Percentiles rank a stretch among this genome's conserved stretches.
Evolutionary conservation across 2,888 invertebrate genomes (phyloP).

Genomic region (Glyphotaelius pellucidus): DNA sequence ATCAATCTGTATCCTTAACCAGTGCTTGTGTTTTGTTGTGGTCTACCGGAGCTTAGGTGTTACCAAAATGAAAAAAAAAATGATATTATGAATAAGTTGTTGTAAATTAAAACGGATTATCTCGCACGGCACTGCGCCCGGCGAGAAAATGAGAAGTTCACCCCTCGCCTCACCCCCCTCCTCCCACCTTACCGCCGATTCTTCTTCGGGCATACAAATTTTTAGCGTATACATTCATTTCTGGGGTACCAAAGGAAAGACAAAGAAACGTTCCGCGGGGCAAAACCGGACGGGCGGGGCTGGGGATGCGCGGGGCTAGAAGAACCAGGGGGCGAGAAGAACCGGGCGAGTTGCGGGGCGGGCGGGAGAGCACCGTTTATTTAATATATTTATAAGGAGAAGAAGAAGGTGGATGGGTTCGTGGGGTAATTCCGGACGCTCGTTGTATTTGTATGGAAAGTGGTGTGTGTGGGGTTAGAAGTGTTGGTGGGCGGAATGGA

Average conservation of each 20-base stretch:
- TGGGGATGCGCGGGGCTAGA: not conserved
- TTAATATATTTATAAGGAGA: conserved; percentile 44
- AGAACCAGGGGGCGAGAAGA: not conserved
- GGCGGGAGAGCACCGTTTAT: conserved; percentile 26
- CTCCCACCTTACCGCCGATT: conserved; percentile 45
- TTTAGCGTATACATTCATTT: conserved; percentile 61
- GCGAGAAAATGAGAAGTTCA: conserved; percentile 40
- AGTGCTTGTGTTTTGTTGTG: no score
- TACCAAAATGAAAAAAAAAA: no score
- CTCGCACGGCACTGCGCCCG: not conserved
- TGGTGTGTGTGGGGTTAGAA: not conserved
- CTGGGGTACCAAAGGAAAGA: conserved; percentile 59
- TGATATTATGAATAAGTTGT: no score
- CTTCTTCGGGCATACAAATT: conserved; percentile 61
- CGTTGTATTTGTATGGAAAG: not conserved
- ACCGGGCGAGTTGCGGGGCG: conserved; percentile 21
- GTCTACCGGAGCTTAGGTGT: no score
- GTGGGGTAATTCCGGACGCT: not conserved
- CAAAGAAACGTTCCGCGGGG: conserved; percentile 58
- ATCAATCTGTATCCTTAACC: no score
- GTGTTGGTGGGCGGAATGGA: not conserved
- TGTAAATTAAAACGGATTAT: no score
- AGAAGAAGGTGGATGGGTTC: not conserved
- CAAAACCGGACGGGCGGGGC: conserved; percentile 23
- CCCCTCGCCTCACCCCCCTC: conserved; percentile 14